Evolutionary conservation across 2,888 invertebrate genomes (phyloP).

Genomic region (Colletes collaris): DNA sequence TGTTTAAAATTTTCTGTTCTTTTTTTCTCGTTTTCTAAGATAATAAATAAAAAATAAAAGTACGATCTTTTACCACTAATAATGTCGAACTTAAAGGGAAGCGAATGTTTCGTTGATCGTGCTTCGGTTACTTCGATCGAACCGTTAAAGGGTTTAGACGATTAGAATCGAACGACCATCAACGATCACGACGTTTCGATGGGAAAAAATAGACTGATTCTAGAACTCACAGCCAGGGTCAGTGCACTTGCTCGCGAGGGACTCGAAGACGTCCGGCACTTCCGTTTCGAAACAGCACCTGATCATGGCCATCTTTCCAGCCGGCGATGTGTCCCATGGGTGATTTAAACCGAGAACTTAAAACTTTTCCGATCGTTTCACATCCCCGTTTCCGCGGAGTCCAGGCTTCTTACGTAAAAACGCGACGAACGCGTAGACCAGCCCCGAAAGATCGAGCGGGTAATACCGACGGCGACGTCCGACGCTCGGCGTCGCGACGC

Average conservation of each 20-base stretch:
- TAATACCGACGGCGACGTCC: slow-evolving; percentile 23
- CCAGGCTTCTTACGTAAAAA: background rate
- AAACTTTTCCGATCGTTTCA: background rate
- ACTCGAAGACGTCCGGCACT: slow-evolving; percentile 89
- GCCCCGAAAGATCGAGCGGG: background rate
- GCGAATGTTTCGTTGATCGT: too few relatives aligned
- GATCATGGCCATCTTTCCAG: slow-evolving; percentile 86
- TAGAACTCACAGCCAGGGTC: slow-evolving; percentile 91
- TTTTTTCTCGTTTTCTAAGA: too few relatives aligned
- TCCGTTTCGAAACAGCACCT: slow-evolving; percentile 93
- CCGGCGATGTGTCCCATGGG: slow-evolving; percentile 4
- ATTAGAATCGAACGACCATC: too few relatives aligned
- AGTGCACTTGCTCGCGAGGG: slow-evolving; percentile 91
- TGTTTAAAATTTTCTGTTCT: too few relatives aligned
- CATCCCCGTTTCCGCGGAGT: background rate
- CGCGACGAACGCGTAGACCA: too few relatives aligned
- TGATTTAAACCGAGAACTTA: background rate
- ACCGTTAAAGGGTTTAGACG: too few relatives aligned
- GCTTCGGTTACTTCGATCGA: too few relatives aligned
- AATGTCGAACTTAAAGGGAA: too few relatives aligned
- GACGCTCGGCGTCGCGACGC: slow-evolving; percentile 65
- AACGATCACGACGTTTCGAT: background rate
- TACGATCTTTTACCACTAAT: too few relatives aligned
- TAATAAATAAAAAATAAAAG: too few relatives aligned
- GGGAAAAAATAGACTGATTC: background rate